phyloP scores from a whole-genome alignment of 30 jellyfish, hydroid and myxozoan genomes.

The Turritopsis dohrnii region DNA sequence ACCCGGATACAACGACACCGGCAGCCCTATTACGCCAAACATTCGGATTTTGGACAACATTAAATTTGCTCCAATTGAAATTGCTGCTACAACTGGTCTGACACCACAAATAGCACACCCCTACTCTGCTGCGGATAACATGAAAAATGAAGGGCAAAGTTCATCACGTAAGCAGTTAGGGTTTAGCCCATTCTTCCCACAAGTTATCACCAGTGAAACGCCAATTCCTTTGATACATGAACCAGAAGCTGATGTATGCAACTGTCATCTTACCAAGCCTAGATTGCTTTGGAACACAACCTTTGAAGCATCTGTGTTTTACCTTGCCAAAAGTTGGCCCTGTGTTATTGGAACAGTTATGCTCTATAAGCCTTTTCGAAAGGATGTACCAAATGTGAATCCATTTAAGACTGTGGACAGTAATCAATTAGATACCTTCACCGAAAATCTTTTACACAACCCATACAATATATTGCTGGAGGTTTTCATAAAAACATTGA shows the following conservation, averaged over 20 bases:
- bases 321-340: slow-evolving; percentile 53
- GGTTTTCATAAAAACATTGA: slow-evolving; percentile 29
- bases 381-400: neutral
- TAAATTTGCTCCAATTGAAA: slow-evolving; percentile 28
- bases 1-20: neutral
- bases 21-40: slow-evolving; percentile 36
- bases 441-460: slow-evolving; percentile 24
- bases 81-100: slow-evolving; percentile 19
- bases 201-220: neutral
- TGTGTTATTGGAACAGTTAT: slow-evolving; percentile 39
- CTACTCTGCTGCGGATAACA: neutral
- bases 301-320: slow-evolving; percentile 36
- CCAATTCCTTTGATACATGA: neutral
- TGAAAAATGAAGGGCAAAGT: neutral
- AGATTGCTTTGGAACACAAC: slow-evolving; percentile 40
- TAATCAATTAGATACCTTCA: slow-evolving; percentile 41
- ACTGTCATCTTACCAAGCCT: slow-evolving; percentile 26
- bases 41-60: slow-evolving; percentile 21
- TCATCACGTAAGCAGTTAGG: slow-evolving; percentile 4
- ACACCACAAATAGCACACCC: slow-evolving; percentile 32
- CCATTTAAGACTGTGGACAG: neutral
- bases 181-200: slow-evolving; percentile 25
- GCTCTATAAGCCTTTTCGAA: slow-evolving; percentile 16
- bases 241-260: slow-evolving; percentile 12
- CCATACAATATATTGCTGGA: slow-evolving; percentile 41